A percentile compares a stretch with the other conserved stretches of the same genome.
Evolutionary conservation across 2,797 vertebrate genomes (phyloP).

Genomic region (Gila robusta): DNA sequence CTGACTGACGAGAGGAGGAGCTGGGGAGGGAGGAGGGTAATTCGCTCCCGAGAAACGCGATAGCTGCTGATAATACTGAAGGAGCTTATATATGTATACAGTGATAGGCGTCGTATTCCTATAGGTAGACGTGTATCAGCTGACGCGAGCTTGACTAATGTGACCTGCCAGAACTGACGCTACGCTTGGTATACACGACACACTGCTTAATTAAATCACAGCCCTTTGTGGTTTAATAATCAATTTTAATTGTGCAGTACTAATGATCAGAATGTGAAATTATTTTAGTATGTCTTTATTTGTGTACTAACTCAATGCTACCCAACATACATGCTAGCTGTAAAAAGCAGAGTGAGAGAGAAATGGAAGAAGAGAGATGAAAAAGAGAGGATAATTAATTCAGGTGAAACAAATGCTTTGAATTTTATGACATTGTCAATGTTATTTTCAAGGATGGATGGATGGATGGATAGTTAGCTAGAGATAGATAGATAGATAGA

Average conservation of each 20-base stretch:
- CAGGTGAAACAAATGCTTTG: conserved; percentile 5
- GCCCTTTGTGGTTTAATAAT: conserved; percentile 25
- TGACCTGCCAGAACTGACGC: too few relatives aligned
- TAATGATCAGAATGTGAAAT: conserved; percentile 16
- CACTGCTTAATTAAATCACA: conserved; percentile 8
- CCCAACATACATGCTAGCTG: background rate
- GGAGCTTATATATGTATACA: too few relatives aligned
- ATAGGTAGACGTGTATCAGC: too few relatives aligned
- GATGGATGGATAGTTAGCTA: background rate
- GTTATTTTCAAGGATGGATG: conserved; percentile 25
- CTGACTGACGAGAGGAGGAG: too few relatives aligned
- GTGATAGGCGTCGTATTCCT: too few relatives aligned
- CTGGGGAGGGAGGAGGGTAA: too few relatives aligned
- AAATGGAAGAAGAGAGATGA: background rate
- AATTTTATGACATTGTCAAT: conserved; percentile 26
- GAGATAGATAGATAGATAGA: background rate
- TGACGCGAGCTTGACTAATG: too few relatives aligned
- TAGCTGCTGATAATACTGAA: too few relatives aligned
- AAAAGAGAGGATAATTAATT: background rate
- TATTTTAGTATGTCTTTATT: background rate
- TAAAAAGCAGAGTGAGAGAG: background rate
- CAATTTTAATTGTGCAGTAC: conserved; percentile 26
- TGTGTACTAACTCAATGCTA: background rate
- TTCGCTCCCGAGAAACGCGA: too few relatives aligned
- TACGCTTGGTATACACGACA: background rate